Evolutionary conservation across 2,888 invertebrate species (phyloP).

Genomic region (Xylocampa areola): DNA sequence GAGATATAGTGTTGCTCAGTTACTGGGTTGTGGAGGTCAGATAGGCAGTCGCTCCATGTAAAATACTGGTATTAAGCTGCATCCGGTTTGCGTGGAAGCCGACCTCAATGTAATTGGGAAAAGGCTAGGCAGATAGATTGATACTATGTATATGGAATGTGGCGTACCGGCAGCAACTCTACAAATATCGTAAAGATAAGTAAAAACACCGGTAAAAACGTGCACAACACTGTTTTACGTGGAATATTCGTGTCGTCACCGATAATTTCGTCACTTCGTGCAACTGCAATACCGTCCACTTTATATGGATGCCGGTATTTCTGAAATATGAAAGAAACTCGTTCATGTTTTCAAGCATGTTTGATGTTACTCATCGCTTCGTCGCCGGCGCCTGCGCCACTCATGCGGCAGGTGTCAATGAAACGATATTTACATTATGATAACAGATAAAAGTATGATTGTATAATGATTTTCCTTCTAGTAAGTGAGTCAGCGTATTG

Average conservation of each 20-base stretch:
- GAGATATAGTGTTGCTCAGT: too few species aligned
- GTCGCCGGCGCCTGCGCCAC: slow-evolving; percentile 1
- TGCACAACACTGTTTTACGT: neutral
- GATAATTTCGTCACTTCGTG: slow-evolving; percentile 22
- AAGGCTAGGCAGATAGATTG: too few species aligned
- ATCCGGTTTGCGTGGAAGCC: too few species aligned
- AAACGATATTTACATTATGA: slow-evolving; percentile 38
- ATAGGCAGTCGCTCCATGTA: too few species aligned
- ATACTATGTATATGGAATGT: too few species aligned
- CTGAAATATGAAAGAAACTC: slow-evolving; percentile 24
- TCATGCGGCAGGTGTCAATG: slow-evolving; percentile 44
- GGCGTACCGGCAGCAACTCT: slow-evolving; percentile 17
- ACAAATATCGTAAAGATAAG: slow-evolving; percentile 37
- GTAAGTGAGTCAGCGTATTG: slow-evolving; percentile 21
- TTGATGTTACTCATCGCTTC: slow-evolving; percentile 31
- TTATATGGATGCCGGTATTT: slow-evolving; percentile 11
- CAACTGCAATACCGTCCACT: slow-evolving; percentile 15
- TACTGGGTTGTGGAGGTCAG: too few species aligned
- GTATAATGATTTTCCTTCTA: slow-evolving; percentile 36
- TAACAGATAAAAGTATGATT: slow-evolving; percentile 29
- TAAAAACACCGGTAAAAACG: slow-evolving; percentile 8
- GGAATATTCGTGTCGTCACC: slow-evolving; percentile 17
- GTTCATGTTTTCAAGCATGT: slow-evolving; percentile 16
- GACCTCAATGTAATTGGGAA: too few species aligned
- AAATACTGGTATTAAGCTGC: too few species aligned